Base-by-base conservation (phyloP, 2,888 invertebrate genomes). In the Andrena dorsata region DNA sequence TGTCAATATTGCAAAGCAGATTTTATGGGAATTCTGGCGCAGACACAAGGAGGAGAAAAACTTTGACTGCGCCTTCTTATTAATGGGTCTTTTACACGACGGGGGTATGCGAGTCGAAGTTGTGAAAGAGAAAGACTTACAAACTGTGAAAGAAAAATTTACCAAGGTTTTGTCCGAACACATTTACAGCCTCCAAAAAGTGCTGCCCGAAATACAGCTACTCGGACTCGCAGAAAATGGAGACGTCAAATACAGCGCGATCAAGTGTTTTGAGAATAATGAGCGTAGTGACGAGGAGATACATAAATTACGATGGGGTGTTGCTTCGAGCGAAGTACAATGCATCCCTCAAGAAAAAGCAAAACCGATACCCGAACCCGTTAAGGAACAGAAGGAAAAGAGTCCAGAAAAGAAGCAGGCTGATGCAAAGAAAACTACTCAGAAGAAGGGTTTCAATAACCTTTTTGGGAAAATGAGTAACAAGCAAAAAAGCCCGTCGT, bases 1-100 rank as follows among this genome's bases (percentile, higher is more conserved):
- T 80, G 94, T 94, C 2, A 94, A 94, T 82, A 53, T 92, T 13
- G 93, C 94, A 2, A 95, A 95, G 78, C 91, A 94, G 63, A 89
- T 94, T 65, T 86, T 94, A 20, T 90, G 91, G 88, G 86, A 92
- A 76, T 94, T 93, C 82, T 90, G 91, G 84, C 85, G 91, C 10
- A 85, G 87, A n/a, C 79, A 91, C 58, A 88, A 89, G 71, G 68
- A 86, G 23, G 80, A 90, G 20, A 82, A 90, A 10, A 82, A 86
- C 8, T 86, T 94, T 2, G 73, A 83, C n/a, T 92, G 92, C 6
- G 93, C 94, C 8, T 91, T 92, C 76, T 80, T 94, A 74, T 73
- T 94, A 32, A 93, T 94, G 65, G 94, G 94, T 2, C 83, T 90
- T 70, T 83, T 92, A 26, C 86, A 88, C 5, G 90, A 92, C 74